Evolutionary conservation across 2,113 vertebrate genomes (phyloP).

Genomic region (Nothoprocta perdicaria): DNA sequence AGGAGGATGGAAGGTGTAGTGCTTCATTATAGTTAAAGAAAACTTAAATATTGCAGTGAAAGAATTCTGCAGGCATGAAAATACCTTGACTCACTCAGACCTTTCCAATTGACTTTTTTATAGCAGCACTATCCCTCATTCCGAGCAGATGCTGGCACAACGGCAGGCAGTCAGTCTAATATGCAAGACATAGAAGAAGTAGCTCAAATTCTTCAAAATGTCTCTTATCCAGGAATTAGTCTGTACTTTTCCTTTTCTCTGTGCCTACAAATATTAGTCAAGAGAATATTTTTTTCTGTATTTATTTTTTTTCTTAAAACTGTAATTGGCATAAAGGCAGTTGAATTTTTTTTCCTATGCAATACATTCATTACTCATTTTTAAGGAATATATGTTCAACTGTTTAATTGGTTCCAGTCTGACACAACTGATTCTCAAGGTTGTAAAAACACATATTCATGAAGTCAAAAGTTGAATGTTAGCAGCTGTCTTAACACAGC

Average conservation of each 20-base stretch:
- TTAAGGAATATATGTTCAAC: slow-evolving; percentile 52
- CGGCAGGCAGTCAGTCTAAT: background rate
- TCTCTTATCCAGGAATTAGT: background rate
- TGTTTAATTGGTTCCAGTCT: slow-evolving; percentile 53
- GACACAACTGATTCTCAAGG: slow-evolving; percentile 42
- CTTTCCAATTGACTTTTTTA: background rate
- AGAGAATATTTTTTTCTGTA: slow-evolving; percentile 3
- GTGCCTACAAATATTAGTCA: slow-evolving; percentile 8
- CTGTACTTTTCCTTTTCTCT: background rate
- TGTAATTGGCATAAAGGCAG: slow-evolving; percentile 40
- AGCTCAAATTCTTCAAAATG: background rate
- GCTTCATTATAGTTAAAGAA: background rate
- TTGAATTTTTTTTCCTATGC: slow-evolving; percentile 16
- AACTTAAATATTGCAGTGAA: background rate
- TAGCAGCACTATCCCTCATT: background rate
- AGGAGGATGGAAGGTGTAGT: background rate
- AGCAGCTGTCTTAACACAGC: slow-evolving; percentile 27
- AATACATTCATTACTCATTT: slow-evolving; percentile 41
- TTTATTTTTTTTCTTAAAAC: slow-evolving; percentile 25
- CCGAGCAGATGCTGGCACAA: background rate
- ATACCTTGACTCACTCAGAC: background rate
- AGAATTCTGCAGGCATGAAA: background rate
- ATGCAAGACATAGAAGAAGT: background rate
- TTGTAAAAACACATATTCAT: slow-evolving; percentile 29
- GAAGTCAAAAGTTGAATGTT: slow-evolving; percentile 30